These are phyloP conservation scores for Cepaea hortensis DNA, from an alignment of 2,888 invertebrate species.

Conservation along the genomic window DNA sequence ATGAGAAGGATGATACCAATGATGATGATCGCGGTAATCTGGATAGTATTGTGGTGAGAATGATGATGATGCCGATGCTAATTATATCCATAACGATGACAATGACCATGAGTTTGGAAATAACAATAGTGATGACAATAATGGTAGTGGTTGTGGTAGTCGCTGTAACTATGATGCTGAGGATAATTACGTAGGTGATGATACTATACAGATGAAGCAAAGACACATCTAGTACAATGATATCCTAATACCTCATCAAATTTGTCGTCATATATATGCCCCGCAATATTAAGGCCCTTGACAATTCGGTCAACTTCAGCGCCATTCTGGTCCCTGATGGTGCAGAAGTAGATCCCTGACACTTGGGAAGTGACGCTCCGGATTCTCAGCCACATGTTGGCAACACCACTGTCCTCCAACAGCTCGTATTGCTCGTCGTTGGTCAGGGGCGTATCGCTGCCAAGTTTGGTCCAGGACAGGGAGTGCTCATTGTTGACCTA, in stretches of 20 bases:
- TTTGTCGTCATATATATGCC: constrained; percentile 14
- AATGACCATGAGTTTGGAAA: background rate
- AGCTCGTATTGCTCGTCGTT: background rate
- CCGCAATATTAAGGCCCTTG: constrained; percentile 34
- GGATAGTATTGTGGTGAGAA: no score
- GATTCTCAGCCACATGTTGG: constrained; percentile 28
- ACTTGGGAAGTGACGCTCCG: constrained; percentile 11
- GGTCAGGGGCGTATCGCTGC: background rate
- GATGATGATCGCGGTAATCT: background rate
- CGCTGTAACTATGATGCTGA: no score
- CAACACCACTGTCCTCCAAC: background rate
- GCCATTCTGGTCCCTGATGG: background rate
- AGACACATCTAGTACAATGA: background rate
- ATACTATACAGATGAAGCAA: no score
- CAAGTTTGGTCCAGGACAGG: constrained; percentile 15
- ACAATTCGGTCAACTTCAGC: background rate
- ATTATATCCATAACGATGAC: no score
- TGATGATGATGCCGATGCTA: no score
- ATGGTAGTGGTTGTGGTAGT: no score
- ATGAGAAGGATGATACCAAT: no score
- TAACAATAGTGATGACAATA: background rate
- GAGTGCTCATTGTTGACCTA: background rate
- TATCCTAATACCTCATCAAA: constrained; percentile 31
- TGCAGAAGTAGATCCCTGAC: constrained; percentile 44
- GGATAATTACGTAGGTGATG: no score